Conservation (phyloP, 1,140 invertebrate species). For the Brachionus rubens region DNA sequence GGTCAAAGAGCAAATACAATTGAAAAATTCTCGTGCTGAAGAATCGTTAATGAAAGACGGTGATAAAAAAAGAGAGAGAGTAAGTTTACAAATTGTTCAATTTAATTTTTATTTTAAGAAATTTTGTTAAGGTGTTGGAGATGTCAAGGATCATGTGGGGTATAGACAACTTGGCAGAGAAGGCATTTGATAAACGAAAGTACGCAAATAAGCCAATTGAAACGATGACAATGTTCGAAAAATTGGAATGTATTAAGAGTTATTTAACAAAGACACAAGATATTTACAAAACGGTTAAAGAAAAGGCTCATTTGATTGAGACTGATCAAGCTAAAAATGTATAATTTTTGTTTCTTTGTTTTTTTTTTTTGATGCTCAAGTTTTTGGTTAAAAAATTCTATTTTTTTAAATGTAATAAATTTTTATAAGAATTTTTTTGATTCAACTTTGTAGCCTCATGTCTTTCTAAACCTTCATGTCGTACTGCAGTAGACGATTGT, state of each 20-base stretch:
- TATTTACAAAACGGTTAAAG: constrained; percentile 21
- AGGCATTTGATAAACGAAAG: not conserved
- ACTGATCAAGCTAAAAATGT: not conserved
- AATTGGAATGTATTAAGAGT: constrained; percentile 6
- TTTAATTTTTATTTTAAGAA: not conserved
- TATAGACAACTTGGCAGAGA: constrained; percentile 43
- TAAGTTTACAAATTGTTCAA: not conserved
- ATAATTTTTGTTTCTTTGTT: not conserved
- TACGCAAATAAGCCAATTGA: constrained; percentile 24
- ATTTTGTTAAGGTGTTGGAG: not conserved
- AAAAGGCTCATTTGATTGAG: no score
- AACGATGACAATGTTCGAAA: constrained; percentile 26
- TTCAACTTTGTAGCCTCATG: no score
- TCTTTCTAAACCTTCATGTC: no score
- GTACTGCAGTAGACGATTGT: no score
- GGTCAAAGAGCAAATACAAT: constrained; percentile 9
- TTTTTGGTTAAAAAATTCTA: not conserved
- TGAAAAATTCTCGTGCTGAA: constrained; percentile 1
- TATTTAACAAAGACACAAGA: not conserved
- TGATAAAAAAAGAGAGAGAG: constrained; percentile 27
- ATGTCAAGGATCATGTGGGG: constrained; percentile 39
- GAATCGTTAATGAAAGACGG: constrained; percentile 32
- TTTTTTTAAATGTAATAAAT: not conserved
- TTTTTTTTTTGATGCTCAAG: no score
- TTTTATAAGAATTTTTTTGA: not conserved